phyloP scores from a whole-genome alignment of 1,140 invertebrate genomes.

The Neotoxoptera formosana region DNA sequence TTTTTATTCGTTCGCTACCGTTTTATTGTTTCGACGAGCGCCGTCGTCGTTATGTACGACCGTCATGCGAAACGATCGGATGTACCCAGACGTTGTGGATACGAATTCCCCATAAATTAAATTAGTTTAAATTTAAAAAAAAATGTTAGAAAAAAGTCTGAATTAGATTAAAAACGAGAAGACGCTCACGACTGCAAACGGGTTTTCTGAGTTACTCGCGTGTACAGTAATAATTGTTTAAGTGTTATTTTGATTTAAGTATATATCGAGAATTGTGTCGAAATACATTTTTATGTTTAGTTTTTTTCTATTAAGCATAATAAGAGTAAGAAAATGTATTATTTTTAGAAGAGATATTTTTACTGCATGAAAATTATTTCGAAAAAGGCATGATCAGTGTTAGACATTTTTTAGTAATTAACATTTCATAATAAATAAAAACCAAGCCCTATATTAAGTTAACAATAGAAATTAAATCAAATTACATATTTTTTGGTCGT shows the following conservation, averaged over 20 bases:
- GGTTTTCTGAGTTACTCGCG: neutral
- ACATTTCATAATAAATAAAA: neutral
- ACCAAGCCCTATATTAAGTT: neutral
- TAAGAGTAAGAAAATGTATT: neutral
- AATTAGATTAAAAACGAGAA: conserved; percentile 8
- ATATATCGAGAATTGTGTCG: neutral
- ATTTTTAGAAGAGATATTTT: neutral
- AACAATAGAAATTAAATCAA: neutral
- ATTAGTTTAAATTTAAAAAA: neutral
- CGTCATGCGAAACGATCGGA: neutral
- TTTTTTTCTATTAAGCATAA: neutral
- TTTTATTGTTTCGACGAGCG: neutral
- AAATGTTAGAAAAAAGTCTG: conserved; percentile 31
- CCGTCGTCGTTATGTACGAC: neutral
- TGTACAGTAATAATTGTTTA: neutral
- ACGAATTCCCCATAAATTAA: neutral
- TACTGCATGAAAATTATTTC: neutral
- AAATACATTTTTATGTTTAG: neutral
- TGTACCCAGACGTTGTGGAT: neutral
- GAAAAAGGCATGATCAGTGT: neutral
- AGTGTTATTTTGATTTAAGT: neutral
- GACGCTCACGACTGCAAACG: neutral
- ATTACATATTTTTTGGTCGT: neutral
- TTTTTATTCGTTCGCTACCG: neutral
- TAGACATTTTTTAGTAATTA: neutral